These are phyloP conservation scores for Cinclus mexicanus DNA, from an alignment of 2,113 vertebrate species.

Conservation along the genomic window DNA sequence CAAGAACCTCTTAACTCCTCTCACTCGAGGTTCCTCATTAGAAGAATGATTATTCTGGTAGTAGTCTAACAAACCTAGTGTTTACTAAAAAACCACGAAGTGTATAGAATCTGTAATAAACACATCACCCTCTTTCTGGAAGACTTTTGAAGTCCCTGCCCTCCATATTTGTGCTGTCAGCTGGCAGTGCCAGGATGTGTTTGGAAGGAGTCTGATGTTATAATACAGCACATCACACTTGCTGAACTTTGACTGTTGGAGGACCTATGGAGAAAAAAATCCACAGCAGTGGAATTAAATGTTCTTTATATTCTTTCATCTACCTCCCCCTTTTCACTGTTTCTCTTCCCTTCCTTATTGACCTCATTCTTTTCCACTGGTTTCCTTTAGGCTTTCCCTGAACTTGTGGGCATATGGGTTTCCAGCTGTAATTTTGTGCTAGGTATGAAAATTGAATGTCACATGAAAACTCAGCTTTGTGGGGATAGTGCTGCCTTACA, in stretches of 20 bases:
- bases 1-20: not conserved
- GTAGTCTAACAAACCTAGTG: not conserved
- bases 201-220: not conserved
- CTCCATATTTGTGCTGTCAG: not conserved
- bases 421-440: not conserved
- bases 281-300: not conserved
- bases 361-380: not conserved
- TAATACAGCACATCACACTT: not conserved
- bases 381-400: slow-evolving; percentile 15
- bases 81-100: not conserved
- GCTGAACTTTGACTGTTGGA: not conserved
- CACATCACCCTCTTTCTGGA: not conserved
- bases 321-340: not conserved
- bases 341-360: not conserved
- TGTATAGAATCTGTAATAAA: not conserved
- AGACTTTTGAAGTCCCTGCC: not conserved
- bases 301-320: not conserved
- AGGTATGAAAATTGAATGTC: not conserved
- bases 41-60: not conserved
- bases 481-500: not conserved
- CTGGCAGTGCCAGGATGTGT: not conserved
- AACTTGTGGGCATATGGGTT: not conserved
- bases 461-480: not conserved
- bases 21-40: not conserved
- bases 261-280: not conserved